These are phyloP conservation scores for Parazoanthus atlanticus DNA, from an alignment of 92 coral and sea anemone genomes.

Conservation along the genomic window DNA sequence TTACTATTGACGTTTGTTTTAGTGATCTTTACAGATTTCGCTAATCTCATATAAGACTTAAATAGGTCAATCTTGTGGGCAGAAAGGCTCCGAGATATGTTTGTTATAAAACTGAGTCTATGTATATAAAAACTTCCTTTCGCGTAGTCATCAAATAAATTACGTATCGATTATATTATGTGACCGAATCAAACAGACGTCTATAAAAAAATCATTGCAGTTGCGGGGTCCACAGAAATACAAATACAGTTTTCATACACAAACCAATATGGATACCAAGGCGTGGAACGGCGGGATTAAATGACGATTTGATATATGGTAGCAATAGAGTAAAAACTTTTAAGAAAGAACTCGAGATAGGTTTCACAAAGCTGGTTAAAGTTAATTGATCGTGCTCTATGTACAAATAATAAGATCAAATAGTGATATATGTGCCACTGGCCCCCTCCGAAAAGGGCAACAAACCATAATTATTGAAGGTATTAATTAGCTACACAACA, in stretches of 20 bases:
- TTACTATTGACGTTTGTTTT: background rate
- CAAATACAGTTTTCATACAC: background rate
- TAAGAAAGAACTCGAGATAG: background rate
- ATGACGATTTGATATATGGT: background rate
- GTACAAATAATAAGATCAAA: background rate
- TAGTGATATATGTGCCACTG: background rate
- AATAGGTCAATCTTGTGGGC: background rate
- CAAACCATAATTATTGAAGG: background rate
- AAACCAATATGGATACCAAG: background rate
- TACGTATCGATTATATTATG: background rate
- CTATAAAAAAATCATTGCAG: too few relatives aligned
- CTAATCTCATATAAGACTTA: background rate
- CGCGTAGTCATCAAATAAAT: constrained; percentile 21
- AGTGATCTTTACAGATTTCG: background rate
- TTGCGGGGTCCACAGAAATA: background rate
- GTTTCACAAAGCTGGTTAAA: background rate
- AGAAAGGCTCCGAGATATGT: background rate
- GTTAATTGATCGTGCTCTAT: background rate
- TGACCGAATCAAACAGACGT: background rate
- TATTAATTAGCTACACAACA: background rate
- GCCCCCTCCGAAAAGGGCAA: background rate
- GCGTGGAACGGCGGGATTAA: too few relatives aligned
- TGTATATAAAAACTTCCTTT: constrained; percentile 7
- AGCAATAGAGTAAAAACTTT: background rate
- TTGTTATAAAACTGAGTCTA: background rate